Evolutionary conservation across 2,113 vertebrate species (phyloP).

Genomic region (Mesocricetus auratus): DNA sequence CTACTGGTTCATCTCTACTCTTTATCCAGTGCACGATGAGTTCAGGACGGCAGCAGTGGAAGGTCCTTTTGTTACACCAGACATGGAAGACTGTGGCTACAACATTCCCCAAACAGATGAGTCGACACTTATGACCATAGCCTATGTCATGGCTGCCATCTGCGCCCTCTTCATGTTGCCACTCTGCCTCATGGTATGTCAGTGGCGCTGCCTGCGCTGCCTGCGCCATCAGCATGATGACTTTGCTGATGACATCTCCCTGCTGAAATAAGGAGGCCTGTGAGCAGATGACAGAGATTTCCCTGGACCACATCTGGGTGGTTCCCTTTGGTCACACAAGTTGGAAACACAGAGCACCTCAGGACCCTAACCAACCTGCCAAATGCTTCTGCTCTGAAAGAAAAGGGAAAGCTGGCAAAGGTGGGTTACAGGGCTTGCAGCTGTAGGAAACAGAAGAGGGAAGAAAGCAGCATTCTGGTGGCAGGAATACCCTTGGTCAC

Average conservation of each 20-base stretch:
- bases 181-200: constrained; percentile 98
- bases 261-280: constrained; percentile 91
- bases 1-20: neutral
- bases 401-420: constrained; percentile 42
- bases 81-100: constrained; percentile 99
- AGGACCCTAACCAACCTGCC: constrained; percentile 55
- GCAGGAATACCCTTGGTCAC: constrained; percentile 48
- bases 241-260: constrained; percentile 97
- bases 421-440: constrained; percentile 53
- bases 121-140: constrained; percentile 99
- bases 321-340: constrained; percentile 58
- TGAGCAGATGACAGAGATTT: constrained; percentile 2
- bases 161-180: constrained; percentile 99
- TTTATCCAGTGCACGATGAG: constrained; percentile 92
- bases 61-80: constrained; percentile 92
- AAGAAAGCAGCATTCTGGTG: constrained; percentile 31
- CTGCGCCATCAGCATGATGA: constrained; percentile 92
- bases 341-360: constrained; percentile 55
- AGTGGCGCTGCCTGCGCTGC: constrained; percentile 97
- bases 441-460: constrained; percentile 29
- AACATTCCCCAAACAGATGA: constrained; percentile 99
- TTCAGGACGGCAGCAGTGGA: constrained; percentile 94
- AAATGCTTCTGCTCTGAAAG: constrained; percentile 61
- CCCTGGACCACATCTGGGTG: constrained; percentile 50
- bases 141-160: constrained; percentile 98